Conservation (phyloP, 2,888 invertebrate species). For the Nymphalis c-album region DNA sequence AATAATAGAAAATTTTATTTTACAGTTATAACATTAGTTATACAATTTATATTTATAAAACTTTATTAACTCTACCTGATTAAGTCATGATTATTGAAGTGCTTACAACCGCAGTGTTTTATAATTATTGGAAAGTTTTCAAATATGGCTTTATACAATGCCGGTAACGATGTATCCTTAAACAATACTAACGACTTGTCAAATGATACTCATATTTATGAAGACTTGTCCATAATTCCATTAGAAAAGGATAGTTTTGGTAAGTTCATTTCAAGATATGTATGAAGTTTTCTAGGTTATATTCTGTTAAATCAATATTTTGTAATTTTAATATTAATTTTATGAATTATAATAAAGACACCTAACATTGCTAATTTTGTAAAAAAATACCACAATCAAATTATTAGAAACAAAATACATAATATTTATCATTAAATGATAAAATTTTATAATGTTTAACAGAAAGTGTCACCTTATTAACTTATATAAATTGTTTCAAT, state of each 20-base stretch:
- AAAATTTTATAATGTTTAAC: too few relatives aligned
- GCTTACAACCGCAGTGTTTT: slow-evolving; percentile 55
- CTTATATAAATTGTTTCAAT: too few relatives aligned
- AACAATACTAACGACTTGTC: slow-evolving; percentile 47
- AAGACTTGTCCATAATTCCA: slow-evolving; percentile 91
- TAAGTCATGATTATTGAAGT: slow-evolving; percentile 69
- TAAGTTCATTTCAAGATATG: slow-evolving; percentile 64
- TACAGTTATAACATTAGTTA: background rate
- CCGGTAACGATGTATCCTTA: slow-evolving; percentile 55
- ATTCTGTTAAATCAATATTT: background rate
- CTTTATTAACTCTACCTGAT: slow-evolving; percentile 5
- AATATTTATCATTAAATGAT: too few relatives aligned
- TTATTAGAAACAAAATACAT: too few relatives aligned
- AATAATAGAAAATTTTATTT: slow-evolving; percentile 3
- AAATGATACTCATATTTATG: slow-evolving; percentile 61
- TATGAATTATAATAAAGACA: too few relatives aligned
- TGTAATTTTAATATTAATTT: too few relatives aligned
- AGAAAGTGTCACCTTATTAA: too few relatives aligned
- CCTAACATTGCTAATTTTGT: too few relatives aligned
- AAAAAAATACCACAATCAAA: too few relatives aligned
- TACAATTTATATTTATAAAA: background rate
- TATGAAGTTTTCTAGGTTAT: slow-evolving; percentile 1
- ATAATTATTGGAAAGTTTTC: slow-evolving; percentile 49
- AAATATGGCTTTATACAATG: slow-evolving; percentile 71
- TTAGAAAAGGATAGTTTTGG: slow-evolving; percentile 94